These are phyloP conservation scores for Leistus spinibarbis DNA, from an alignment of 2,888 invertebrate genomes.

Conservation along the genomic window DNA sequence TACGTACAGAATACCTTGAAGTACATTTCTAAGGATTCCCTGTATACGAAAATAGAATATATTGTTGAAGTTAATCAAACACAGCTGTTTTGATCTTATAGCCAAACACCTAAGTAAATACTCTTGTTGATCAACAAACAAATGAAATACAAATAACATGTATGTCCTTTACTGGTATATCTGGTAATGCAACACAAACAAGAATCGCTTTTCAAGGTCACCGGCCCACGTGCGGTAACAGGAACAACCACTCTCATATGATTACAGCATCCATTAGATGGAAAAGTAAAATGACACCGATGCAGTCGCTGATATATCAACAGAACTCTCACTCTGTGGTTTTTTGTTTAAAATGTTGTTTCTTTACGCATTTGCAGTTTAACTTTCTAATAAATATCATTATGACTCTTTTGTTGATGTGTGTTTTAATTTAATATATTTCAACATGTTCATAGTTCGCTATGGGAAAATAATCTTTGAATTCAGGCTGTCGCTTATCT, in stretches of 20 bases:
- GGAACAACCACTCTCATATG: neutral
- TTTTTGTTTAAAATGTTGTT: neutral
- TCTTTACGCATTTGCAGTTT: neutral
- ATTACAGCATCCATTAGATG: neutral
- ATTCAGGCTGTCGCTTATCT: too few species aligned
- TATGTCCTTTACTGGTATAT: neutral
- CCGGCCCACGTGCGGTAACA: neutral
- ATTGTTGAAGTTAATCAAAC: neutral
- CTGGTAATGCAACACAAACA: neutral
- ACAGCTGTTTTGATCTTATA: neutral
- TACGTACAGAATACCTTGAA: neutral
- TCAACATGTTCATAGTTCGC: too few species aligned
- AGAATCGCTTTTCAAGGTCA: neutral
- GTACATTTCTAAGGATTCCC: neutral
- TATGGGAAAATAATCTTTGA: too few species aligned
- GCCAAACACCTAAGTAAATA: neutral
- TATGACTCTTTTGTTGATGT: too few species aligned
- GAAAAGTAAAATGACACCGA: neutral
- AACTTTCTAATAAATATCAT: neutral
- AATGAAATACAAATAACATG: neutral
- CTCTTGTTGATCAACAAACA: neutral
- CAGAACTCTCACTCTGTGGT: neutral
- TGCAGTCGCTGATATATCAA: neutral
- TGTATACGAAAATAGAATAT: neutral
- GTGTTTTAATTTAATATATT: too few species aligned